phyloP scores from a whole-genome alignment of 2,888 invertebrate genomes.

The Pyralis farinalis region DNA sequence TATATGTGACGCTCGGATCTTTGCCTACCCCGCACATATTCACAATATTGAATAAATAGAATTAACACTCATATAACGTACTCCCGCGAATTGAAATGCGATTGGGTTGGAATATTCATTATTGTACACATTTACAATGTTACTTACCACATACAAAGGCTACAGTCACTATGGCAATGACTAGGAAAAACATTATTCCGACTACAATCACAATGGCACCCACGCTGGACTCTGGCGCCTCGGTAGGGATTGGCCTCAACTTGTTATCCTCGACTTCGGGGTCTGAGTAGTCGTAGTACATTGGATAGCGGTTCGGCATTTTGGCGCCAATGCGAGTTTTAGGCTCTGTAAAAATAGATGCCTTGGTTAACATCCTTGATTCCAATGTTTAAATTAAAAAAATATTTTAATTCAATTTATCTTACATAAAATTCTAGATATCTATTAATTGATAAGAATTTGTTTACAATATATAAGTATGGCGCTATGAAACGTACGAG shows the following conservation, averaged over 20 bases:
- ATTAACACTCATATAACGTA: too few relatives aligned
- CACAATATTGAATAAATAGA: too few relatives aligned
- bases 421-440: too few relatives aligned
- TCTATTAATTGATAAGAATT: too few relatives aligned
- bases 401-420: background rate
- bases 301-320: constrained; percentile 62
- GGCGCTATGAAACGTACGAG: too few relatives aligned
- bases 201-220: constrained; percentile 39
- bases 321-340: constrained; percentile 43
- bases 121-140: background rate
- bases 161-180: constrained; percentile 31
- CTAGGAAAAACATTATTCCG: constrained; percentile 30
- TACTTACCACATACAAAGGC: constrained; percentile 40
- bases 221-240: constrained; percentile 33
- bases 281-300: constrained; percentile 62
- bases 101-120: too few relatives aligned
- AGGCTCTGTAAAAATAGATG: constrained; percentile 40
- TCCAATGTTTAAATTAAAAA: constrained; percentile 1
- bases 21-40: too few relatives aligned
- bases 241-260: constrained; percentile 35
- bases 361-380: too few relatives aligned
- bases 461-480: too few relatives aligned
- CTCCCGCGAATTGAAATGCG: too few relatives aligned
- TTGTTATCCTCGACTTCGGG: constrained; percentile 28
- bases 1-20: too few relatives aligned